Evolutionary conservation across 2,888 invertebrate genomes (phyloP), one percentile per base, ranked within the genome.

Genomic region (Caenorhabditis sp.): DNA sequence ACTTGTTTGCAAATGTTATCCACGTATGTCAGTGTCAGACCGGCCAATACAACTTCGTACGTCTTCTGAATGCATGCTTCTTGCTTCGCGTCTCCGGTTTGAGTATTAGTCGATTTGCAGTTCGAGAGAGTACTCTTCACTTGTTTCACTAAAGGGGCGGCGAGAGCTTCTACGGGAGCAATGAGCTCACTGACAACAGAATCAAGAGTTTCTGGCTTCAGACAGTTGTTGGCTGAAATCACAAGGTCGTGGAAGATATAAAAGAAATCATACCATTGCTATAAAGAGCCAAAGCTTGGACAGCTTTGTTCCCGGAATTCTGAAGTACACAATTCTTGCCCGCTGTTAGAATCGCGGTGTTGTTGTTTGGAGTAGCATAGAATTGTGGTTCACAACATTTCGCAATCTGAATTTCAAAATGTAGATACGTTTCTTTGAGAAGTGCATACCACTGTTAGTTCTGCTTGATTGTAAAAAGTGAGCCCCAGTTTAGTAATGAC

Each of bases 281-380:
- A 26, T 75, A 75, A 22, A 64, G 74, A n/a, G 64, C 47, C 5
- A 64, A 3, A 1, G 74, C 74, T 28, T 64, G 51, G 0, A 75
- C 35, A 12, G 64, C 74, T 38, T 75, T 75, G 54, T 66, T 75
- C 3, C 74, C 64, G 0, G 74, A 75, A 24, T 75, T 75, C n/a
- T 75, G 24, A 24, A 75, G 54, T 5, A 75, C 14, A n/a, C 75
- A 76, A 1, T 28, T 66, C 41, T 66, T 76, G 26, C 10, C 38
- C 7, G 24, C 26, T 19, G 16, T 0, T 0, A 51, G 2, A 12
- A 74, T 51, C 2, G 74, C 74, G 14, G 61, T 63, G 35, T 49
- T 51, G 61, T 74, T 63, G 12, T 74, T 63, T 1, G 74, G 74
- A 38, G 61, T 63, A 2, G 35, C 24, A 24, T 51, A 74, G 44